These are phyloP conservation scores for Echiichthys vipera DNA, from an alignment of 2,797 vertebrate genomes.

Conservation along the genomic window DNA sequence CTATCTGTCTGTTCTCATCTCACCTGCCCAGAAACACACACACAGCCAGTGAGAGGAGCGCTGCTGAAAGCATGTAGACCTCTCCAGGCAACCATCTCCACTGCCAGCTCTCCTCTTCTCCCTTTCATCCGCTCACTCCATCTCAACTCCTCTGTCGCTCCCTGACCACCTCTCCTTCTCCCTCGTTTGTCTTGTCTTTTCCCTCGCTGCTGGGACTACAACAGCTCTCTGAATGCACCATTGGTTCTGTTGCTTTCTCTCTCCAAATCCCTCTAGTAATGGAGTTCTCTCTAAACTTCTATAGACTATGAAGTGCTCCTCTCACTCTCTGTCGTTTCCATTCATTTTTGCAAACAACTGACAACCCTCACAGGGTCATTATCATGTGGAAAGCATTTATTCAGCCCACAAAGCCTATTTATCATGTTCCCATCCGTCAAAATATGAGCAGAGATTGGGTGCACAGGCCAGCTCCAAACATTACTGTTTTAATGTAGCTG, in stretches of 20 bases:
- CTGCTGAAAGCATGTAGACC: slow-evolving; percentile 22
- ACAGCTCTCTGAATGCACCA: slow-evolving; percentile 24
- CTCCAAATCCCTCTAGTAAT: slow-evolving; percentile 14
- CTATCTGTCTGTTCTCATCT: slow-evolving; percentile 21
- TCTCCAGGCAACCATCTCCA: slow-evolving; percentile 22
- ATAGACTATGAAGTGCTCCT: slow-evolving; percentile 21
- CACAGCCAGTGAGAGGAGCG: neutral
- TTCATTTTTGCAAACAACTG: slow-evolving; percentile 27
- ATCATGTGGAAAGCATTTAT: slow-evolving; percentile 34
- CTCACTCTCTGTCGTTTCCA: neutral
- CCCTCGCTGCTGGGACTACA: slow-evolving; percentile 16
- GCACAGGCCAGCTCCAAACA: slow-evolving; percentile 12
- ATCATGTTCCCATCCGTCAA: slow-evolving; percentile 34
- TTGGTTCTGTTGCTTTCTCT: slow-evolving; percentile 18
- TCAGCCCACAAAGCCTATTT: slow-evolving; percentile 28
- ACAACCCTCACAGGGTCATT: slow-evolving; percentile 34
- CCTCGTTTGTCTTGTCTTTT: slow-evolving; percentile 9
- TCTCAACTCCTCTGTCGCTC: no score
- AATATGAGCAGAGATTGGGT: slow-evolving; percentile 1
- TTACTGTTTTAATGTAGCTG: slow-evolving; percentile 44
- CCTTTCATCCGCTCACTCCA: slow-evolving; percentile 17
- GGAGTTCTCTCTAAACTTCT: slow-evolving; percentile 29
- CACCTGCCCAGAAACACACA: slow-evolving; percentile 21
- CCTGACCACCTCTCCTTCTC: slow-evolving; percentile 4
- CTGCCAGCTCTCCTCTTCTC: neutral